Conservation (phyloP, 2,113 vertebrate species). For the Colinus virginianus region DNA sequence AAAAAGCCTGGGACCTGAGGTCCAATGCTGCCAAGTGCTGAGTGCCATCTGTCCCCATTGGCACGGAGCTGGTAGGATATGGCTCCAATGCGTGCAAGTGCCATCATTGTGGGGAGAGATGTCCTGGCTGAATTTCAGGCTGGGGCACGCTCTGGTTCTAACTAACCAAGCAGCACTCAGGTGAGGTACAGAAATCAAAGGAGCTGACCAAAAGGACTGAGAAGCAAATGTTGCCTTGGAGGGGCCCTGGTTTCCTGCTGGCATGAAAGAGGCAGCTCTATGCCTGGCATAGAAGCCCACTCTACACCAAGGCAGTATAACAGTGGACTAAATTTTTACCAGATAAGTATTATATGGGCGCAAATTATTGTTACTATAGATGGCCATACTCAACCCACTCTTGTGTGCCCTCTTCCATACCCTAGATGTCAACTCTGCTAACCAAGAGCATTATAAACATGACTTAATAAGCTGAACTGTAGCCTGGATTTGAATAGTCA, state of each 20-base stretch:
- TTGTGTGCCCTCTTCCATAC: background rate
- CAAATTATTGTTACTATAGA: background rate
- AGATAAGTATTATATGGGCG: background rate
- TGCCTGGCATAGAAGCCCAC: background rate
- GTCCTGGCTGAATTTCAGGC: background rate
- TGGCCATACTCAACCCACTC: background rate
- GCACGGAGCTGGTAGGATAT: slow-evolving; percentile 39
- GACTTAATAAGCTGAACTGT: background rate
- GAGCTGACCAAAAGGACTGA: background rate
- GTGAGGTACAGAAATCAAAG: background rate
- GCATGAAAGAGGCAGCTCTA: background rate
- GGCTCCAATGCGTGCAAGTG: background rate
- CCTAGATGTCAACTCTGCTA: background rate
- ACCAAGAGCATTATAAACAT: background rate
- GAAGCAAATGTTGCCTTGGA: fast-evolving
- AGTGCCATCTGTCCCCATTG: slow-evolving; percentile 69
- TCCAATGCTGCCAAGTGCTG: slow-evolving; percentile 63
- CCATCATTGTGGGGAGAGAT: background rate
- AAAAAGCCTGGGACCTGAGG: background rate
- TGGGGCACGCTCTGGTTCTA: background rate
- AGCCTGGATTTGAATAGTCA: background rate
- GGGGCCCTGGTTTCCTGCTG: background rate
- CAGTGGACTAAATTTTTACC: background rate
- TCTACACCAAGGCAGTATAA: background rate
- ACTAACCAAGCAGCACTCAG: background rate